These are phyloP conservation scores for Hippocampus kuda DNA, from an alignment of 2,797 vertebrate species.

Conservation along the genomic window DNA sequence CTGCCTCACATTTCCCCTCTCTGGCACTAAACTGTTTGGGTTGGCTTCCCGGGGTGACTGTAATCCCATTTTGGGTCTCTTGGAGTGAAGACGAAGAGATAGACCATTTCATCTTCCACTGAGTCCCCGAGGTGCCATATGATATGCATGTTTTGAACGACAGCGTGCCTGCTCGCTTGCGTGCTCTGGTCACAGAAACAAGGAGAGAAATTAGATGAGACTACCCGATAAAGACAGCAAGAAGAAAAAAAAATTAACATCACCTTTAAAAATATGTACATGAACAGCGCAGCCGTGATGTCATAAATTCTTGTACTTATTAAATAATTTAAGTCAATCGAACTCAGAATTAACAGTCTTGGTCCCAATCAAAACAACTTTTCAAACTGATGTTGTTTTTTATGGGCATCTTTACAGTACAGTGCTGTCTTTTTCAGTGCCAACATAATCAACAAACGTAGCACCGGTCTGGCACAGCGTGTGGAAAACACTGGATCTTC, in stretches of 20 bases:
- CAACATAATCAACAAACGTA: constrained; percentile 26
- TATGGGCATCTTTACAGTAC: constrained; percentile 11
- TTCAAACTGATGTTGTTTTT: constrained; percentile 12
- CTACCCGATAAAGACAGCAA: not conserved
- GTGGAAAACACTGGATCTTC: constrained; percentile 28
- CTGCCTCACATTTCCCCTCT: constrained; percentile 45
- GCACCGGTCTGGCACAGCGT: constrained; percentile 32
- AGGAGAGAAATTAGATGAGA: constrained; percentile 8
- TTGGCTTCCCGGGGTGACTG: constrained; percentile 50
- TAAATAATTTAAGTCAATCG: not conserved
- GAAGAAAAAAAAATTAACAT: not conserved
- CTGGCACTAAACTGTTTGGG: constrained; percentile 47
- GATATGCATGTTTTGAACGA: constrained; percentile 50
- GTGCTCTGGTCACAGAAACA: constrained; percentile 20
- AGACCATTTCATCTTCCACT: constrained; percentile 32
- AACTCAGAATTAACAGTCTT: constrained; percentile 9
- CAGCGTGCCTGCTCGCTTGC: not conserved
- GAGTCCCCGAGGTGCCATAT: constrained; percentile 37
- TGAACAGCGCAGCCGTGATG: constrained; percentile 2
- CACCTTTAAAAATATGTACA: not conserved
- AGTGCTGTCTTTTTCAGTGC: constrained; percentile 23
- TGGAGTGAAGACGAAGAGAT: constrained; percentile 40
- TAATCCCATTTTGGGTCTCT: constrained; percentile 46
- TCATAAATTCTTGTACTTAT: not conserved
- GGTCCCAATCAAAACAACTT: constrained; percentile 16